Evolutionary conservation across 2,888 invertebrate species (phyloP), one percentile per base, ranked within the genome.

Genomic region (Synergus japonicus): DNA sequence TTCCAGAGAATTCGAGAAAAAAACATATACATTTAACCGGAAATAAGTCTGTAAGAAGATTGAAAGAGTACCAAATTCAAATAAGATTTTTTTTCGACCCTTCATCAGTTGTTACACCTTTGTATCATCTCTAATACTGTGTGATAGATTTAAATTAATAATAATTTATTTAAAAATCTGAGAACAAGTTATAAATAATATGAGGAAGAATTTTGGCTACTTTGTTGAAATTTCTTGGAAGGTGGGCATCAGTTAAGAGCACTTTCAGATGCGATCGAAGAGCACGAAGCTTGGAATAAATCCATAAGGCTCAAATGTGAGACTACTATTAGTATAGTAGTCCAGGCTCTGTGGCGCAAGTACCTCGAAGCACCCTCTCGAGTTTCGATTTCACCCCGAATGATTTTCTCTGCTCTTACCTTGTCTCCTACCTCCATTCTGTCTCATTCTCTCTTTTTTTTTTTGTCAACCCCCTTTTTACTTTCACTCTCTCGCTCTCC

Each of bases 291-390:
- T 54, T 73, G 22, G 49, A n/a, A 76, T 76, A 76, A 76, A 76
- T 76, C 63, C 76, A 64, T 64, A 76, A 58, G 76, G n/a, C 58
- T 76, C 43, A 64, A 76, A 76, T 76, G 63, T 76, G 76, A 76
- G 76, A 76, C 60, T 63, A 43, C 76, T 63, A 76, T 64, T 73
- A 73, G 73, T 73, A 54, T 37, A 43, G 76, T 58, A 22, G 15
- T 29, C 44, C 37, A 64, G 67, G 76, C 76, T 37, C 76, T 37
- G 69, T 46, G 60, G 79, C 13, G 22, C 64, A 76, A 83, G 82
- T 81, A 84, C 80, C 81, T 82, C 85, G 83, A 84, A 87, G 87
- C 79, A 85, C 73, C 86, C 87, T 86, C 87, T 84, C 84, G 78
- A 82, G 82, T 79, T 81, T 82, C 82, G 80, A 79, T 83, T 82